These are phyloP conservation scores for Troides aeacus DNA, from an alignment of 2,888 invertebrate genomes.

Conservation along the genomic window DNA sequence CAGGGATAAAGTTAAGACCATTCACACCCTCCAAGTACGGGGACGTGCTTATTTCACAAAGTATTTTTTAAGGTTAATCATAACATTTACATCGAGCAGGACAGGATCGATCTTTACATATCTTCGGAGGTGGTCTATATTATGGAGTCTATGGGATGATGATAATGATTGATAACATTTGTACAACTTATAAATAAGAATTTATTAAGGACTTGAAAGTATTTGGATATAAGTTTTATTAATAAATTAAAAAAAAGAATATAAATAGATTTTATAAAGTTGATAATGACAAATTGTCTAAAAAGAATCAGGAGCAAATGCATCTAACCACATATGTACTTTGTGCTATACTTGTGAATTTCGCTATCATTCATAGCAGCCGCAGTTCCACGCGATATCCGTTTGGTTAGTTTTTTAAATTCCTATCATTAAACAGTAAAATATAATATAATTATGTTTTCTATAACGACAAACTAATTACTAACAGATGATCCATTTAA, in stretches of 20 bases:
- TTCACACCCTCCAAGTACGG: too few species aligned
- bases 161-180: too few species aligned
- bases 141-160: too few species aligned
- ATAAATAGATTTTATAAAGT: too few species aligned
- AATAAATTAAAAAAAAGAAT: neutral
- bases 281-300: neutral
- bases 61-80: too few species aligned
- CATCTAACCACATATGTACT: slow-evolving; percentile 3
- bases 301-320: slow-evolving; percentile 2
- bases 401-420: neutral
- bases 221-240: neutral
- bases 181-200: too few species aligned
- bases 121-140: too few species aligned
- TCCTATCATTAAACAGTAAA: neutral
- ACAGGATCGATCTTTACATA: too few species aligned
- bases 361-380: neutral
- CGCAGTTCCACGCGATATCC: neutral
- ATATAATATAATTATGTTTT: neutral
- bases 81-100: too few species aligned
- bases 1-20: too few species aligned
- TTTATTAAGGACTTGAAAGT: neutral
- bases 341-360: neutral
- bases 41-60: too few species aligned
- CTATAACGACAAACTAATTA: neutral
- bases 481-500: neutral